These are phyloP conservation scores for Sarcophaga rosellei DNA, from an alignment of 2,888 invertebrate genomes.

Conservation along the genomic window DNA sequence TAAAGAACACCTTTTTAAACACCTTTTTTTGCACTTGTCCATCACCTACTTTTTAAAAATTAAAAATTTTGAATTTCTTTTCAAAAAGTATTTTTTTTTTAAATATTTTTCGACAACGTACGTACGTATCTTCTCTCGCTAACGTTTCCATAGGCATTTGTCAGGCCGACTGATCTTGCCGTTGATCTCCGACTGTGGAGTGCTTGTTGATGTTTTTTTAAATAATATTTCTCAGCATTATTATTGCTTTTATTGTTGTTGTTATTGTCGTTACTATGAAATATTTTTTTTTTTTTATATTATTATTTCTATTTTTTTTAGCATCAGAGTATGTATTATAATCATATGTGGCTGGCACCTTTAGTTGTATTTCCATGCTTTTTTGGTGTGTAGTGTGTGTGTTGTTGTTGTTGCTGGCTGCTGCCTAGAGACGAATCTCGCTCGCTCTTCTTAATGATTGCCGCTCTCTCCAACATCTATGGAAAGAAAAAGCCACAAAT, in stretches of 20 bases:
- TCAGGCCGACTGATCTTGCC: constrained; percentile 45
- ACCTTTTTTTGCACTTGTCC: not conserved
- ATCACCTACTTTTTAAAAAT: not conserved
- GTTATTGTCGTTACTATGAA: not conserved
- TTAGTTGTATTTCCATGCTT: constrained; percentile 35
- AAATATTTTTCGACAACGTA: not conserved
- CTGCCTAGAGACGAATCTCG: constrained; percentile 41
- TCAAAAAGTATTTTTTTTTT: not conserved
- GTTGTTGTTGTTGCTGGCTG: constrained; percentile 48
- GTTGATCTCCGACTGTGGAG: constrained; percentile 53
- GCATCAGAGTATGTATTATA: not conserved
- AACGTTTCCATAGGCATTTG: constrained; percentile 45
- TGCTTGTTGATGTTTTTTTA: constrained; percentile 39
- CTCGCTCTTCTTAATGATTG: constrained; percentile 10
- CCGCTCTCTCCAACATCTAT: not conserved
- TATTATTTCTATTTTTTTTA: not conserved
- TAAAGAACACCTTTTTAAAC: constrained; percentile 4
- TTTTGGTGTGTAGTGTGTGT: constrained; percentile 42
- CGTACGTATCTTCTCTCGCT: not conserved
- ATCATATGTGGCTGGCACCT: constrained; percentile 37
- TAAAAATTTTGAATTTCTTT: not conserved
- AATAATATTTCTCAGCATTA: constrained; percentile 10
- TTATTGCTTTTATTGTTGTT: not conserved
- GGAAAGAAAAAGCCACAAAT: not conserved
- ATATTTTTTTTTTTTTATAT: not conserved